phyloP scores from a whole-genome alignment of 2,113 vertebrate species.

The Dolichallabes microphthalmus region DNA sequence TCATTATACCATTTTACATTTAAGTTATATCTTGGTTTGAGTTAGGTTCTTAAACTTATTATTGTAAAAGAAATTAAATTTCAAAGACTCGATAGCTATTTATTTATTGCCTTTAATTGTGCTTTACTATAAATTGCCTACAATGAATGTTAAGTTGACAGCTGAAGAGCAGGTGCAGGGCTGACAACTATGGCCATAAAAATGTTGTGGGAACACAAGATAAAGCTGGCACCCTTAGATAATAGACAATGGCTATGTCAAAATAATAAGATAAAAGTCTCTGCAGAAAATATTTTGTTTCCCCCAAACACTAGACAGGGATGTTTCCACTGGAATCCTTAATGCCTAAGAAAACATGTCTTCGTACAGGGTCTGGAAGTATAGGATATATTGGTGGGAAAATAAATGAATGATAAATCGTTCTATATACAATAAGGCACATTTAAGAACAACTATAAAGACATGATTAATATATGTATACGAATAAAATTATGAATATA shows the following conservation, averaged over 20 bases:
- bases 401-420: not conserved
- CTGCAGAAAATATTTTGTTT: not conserved
- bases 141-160: conserved; percentile 2
- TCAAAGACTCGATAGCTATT: not conserved
- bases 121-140: not conserved
- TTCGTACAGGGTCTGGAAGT: conserved; percentile 14
- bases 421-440: not conserved
- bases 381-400: conserved; percentile 15
- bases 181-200: not conserved
- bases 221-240: conserved; percentile 21
- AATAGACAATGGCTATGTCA: not conserved
- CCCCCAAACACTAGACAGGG: not conserved
- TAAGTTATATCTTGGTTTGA: not conserved
- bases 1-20: not conserved
- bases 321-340: not conserved
- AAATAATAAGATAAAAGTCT: conserved; percentile 24
- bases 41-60: not conserved
- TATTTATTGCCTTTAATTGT: not conserved
- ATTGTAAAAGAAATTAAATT: not conserved
- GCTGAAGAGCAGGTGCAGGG: conserved; percentile 24
- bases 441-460: not conserved
- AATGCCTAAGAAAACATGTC: not conserved
- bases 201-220: conserved; percentile 30
- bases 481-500: not conserved
- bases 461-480: not conserved